Evolutionary conservation across 2,113 vertebrate genomes (phyloP).

Genomic region (Oreochromis niloticus): DNA sequence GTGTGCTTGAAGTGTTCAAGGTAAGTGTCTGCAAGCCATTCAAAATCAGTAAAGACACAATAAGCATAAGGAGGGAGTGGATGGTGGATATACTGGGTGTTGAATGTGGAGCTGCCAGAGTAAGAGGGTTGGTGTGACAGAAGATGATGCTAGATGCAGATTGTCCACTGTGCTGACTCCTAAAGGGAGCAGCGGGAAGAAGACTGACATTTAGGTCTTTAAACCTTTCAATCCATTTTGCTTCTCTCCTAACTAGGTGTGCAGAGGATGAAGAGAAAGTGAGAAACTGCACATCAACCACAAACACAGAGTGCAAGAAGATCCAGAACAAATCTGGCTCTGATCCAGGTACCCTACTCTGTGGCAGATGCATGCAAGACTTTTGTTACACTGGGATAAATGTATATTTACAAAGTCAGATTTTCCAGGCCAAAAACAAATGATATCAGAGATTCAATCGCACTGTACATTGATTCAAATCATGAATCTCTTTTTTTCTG

Average conservation of each 20-base stretch:
- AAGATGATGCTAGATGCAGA: not conserved
- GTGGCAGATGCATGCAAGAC: not conserved
- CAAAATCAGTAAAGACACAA: not conserved
- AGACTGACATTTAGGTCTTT: not conserved
- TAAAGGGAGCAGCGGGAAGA: not conserved
- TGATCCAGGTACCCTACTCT: not conserved
- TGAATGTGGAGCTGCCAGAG: not conserved
- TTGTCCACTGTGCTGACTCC: not conserved
- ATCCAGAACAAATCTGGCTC: not conserved
- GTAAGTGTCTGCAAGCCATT: slow-evolving; percentile 32
- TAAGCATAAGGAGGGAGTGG: not conserved
- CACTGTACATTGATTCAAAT: not conserved
- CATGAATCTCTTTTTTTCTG: not conserved
- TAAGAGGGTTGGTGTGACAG: not conserved
- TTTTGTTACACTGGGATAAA: not conserved
- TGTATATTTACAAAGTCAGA: not conserved
- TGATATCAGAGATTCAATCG: not conserved
- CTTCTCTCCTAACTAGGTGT: slow-evolving; percentile 47
- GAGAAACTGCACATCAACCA: slow-evolving; percentile 59
- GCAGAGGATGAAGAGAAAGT: slow-evolving; percentile 39
- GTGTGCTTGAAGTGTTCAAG: slow-evolving; percentile 66
- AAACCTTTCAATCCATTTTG: not conserved
- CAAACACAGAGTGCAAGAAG: slow-evolving; percentile 57
- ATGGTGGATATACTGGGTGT: not conserved
- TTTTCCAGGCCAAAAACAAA: not conserved